Evolutionary conservation across 53 echinoderm and acorn worm species (phyloP), one percentile per base, ranked within the genome.

Genomic region (Actinopyga echinites): DNA sequence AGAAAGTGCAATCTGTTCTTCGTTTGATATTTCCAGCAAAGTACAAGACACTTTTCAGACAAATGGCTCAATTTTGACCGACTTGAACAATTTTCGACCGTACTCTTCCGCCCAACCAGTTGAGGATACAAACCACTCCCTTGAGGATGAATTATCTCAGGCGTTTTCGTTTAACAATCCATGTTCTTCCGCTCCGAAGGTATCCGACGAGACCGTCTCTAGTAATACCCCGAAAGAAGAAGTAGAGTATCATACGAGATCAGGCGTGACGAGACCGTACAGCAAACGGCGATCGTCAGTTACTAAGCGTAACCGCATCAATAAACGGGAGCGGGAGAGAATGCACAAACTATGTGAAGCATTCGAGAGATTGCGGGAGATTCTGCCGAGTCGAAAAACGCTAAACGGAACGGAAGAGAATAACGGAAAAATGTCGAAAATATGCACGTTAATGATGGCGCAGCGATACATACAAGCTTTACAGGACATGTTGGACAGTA

Each of bases 301-400:
- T 25, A 88, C 89, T 42, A 87, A 91, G 43, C 91, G 96, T 56
- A 89, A 96, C 54, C 93, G 93, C 9, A 96, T 96, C 22, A 96
- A 96, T 86, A 91, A 88, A 40, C 87, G 96, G 42, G 96, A 96
- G 42, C 87, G 96, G 13, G 93, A 93, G 69, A 83, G 96, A 21
- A 96, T 96, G 96, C 96, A 96, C 43, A 89, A 91, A 57, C 91
- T 96, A 1, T 96, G 96, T 69, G 92, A 96, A 56, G 96, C 91
- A 20, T 96, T 96, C 68, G 96, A 96, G 84, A 80, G 56, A 74
- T 85, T 96, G 3, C 87, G 93, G 30, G 69, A 86, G 8, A 88
- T 92, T 34, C 90, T 96, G 6, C 96, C 96, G 22, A 69, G 59
- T 56, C 36, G 29, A 5, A 89, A 89, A 83, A 53, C 87, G 8